Evolutionary conservation across 2,888 invertebrate genomes (phyloP).

Genomic region (Xanthorhoe spadicearia): DNA sequence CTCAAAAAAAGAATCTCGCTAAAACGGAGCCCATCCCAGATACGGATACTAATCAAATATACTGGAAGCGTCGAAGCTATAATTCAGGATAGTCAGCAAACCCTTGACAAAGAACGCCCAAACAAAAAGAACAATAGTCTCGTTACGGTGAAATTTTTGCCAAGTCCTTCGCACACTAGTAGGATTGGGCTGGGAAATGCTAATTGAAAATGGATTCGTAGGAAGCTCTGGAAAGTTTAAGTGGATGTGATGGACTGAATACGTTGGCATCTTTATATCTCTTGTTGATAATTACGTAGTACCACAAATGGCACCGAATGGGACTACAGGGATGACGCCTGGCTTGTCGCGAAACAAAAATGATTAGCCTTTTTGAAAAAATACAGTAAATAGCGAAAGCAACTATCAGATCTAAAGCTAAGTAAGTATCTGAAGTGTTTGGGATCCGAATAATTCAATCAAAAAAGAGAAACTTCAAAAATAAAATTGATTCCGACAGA

Average conservation of each 20-base stretch:
- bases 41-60: conserved; percentile 58
- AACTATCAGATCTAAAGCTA: too few species aligned
- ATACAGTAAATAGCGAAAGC: too few species aligned
- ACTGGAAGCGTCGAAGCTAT: conserved; percentile 65
- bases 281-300: too few species aligned
- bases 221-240: neutral
- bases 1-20: conserved; percentile 39
- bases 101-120: conserved; percentile 69
- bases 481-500: too few species aligned
- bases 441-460: too few species aligned
- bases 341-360: too few species aligned
- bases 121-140: conserved; percentile 78
- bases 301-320: too few species aligned
- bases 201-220: conserved; percentile 65
- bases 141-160: conserved; percentile 71
- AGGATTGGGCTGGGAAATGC: conserved; percentile 59
- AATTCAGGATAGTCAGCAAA: conserved; percentile 63
- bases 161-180: conserved; percentile 54
- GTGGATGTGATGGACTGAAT: neutral
- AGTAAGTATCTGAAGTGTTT: too few species aligned
- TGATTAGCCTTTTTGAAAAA: too few species aligned
- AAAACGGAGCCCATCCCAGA: conserved; percentile 37
- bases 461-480: too few species aligned
- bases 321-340: too few species aligned
- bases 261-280: too few species aligned